Evolutionary conservation across 2,797 vertebrate genomes (phyloP).

Genomic region (Euphonia xanthogaster): DNA sequence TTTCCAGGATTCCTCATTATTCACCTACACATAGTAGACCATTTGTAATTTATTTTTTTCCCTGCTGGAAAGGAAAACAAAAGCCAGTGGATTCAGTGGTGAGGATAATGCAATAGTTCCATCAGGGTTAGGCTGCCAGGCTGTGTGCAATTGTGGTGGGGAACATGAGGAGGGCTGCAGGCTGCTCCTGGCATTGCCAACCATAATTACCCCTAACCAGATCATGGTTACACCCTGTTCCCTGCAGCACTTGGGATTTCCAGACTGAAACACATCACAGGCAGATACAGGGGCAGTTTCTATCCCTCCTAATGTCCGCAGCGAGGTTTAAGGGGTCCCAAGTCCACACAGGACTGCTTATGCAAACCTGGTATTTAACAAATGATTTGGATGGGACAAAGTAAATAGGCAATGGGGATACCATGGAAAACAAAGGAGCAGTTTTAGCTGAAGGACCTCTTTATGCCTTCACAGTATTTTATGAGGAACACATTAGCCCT

Average conservation of each 20-base stretch:
- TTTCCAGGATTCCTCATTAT: background rate
- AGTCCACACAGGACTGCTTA: background rate
- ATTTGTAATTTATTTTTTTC: background rate
- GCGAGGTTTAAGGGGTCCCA: background rate
- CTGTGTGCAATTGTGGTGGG: background rate
- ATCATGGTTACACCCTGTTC: slow-evolving; percentile 44
- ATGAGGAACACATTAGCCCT: background rate
- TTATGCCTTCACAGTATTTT: slow-evolving; percentile 8
- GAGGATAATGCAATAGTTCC: background rate
- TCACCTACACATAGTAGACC: background rate
- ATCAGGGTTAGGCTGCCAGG: slow-evolving; percentile 4
- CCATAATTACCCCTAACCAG: slow-evolving; percentile 54
- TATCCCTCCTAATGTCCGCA: background rate
- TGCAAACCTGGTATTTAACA: slow-evolving; percentile 41
- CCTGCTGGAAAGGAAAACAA: slow-evolving; percentile 9
- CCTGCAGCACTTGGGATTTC: background rate
- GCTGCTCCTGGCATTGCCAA: slow-evolving; percentile 17
- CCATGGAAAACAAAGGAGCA: background rate
- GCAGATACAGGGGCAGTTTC: background rate
- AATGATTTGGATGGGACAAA: slow-evolving; percentile 37
- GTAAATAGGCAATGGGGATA: slow-evolving; percentile 26
- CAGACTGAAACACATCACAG: background rate
- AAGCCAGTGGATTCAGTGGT: background rate
- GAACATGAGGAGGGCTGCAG: slow-evolving; percentile 27
- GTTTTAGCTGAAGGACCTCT: background rate